Conservation (phyloP, 53 echinoderm and acorn worm species). For the Crossaster papposus region DNA sequence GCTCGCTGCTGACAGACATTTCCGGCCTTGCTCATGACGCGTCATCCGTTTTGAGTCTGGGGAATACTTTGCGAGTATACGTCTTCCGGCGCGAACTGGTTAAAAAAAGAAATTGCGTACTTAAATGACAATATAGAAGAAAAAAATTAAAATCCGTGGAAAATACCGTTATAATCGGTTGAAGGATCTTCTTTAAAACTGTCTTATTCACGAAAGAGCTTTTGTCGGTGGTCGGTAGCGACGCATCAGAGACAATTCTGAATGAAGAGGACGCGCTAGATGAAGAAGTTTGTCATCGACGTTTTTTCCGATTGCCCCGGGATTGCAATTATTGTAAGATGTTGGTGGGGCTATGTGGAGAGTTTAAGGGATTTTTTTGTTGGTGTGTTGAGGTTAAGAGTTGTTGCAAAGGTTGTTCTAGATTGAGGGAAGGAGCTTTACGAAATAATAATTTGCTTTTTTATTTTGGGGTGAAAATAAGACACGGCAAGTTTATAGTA, state of each 20-base stretch:
- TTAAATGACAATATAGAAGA: not conserved
- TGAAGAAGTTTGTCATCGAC: conserved; percentile 39
- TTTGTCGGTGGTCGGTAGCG: not conserved
- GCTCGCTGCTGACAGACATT: too few relatives aligned
- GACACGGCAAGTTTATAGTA: too few relatives aligned
- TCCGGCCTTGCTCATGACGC: too few relatives aligned
- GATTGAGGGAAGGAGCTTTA: not conserved
- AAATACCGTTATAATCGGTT: not conserved
- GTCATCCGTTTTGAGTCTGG: too few relatives aligned
- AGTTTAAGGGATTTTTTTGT: conserved; percentile 7
- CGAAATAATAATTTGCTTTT: not conserved
- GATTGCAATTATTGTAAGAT: conserved; percentile 18
- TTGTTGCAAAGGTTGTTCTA: not conserved
- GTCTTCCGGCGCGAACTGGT: too few relatives aligned
- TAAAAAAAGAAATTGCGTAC: too few relatives aligned
- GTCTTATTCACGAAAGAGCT: not conserved
- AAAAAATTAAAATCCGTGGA: not conserved
- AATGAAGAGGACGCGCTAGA: conserved; percentile 21
- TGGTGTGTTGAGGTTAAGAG: not conserved
- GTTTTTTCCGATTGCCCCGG: not conserved
- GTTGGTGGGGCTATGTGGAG: conserved; percentile 4
- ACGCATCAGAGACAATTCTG: not conserved
- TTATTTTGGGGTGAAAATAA: not conserved
- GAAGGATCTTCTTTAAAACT: not conserved
- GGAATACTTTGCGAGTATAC: too few relatives aligned